Conservation (phyloP, 2,113 vertebrate genomes). For the Cnemophilus loriae region DNA sequence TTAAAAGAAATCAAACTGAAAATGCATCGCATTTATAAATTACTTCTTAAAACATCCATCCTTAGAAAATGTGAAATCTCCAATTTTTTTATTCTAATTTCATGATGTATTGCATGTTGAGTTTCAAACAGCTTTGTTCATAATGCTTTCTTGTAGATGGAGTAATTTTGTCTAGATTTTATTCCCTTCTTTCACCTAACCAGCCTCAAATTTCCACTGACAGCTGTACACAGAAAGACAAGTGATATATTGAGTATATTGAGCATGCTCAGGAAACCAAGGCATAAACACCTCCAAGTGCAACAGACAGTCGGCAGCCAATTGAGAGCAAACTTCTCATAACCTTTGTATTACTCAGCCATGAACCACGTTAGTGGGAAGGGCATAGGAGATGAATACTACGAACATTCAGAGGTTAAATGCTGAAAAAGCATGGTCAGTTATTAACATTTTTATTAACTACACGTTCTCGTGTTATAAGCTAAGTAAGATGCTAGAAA, state of each 20-base stretch:
- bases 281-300: constrained; percentile 38
- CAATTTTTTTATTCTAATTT: background rate
- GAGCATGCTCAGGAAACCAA: constrained; percentile 38
- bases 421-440: background rate
- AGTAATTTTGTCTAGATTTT: background rate
- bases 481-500: background rate
- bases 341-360: constrained; percentile 17
- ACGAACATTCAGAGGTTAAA: background rate
- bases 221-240: background rate
- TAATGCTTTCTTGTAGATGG: background rate
- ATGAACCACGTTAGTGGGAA: background rate
- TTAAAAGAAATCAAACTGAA: background rate
- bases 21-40: background rate
- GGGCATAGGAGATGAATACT: background rate
- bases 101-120: background rate
- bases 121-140: background rate
- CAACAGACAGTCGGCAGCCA: constrained; percentile 1
- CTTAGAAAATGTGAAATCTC: background rate
- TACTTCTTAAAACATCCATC: background rate
- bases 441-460: background rate
- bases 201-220: background rate
- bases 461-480: background rate
- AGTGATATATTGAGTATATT: background rate
- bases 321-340: constrained; percentile 19
- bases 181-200: background rate